A percentile compares a stretch with the other conserved stretches of the same genome.
phyloP scores from a whole-genome alignment of 2,797 vertebrate species.

The Erethizon dorsatum region DNA sequence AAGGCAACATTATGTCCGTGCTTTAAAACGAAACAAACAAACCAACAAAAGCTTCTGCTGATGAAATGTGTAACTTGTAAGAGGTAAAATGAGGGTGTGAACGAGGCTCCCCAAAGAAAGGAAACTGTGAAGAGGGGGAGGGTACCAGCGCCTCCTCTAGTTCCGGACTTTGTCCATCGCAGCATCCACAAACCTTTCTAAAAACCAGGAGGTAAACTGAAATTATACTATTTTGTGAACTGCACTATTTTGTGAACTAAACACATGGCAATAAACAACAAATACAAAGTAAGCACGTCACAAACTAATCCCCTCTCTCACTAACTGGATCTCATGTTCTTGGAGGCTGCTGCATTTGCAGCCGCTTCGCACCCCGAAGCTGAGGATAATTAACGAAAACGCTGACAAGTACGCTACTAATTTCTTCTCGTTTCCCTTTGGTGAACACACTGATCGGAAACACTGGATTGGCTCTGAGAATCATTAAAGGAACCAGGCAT shows the following conservation, averaged over 20 bases:
- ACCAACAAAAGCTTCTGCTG: not conserved
- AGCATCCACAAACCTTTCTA: not conserved
- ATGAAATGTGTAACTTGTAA: not conserved
- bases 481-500: slow-evolving; percentile 6
- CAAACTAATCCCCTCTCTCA: not conserved
- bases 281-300: not conserved
- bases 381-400: not conserved
- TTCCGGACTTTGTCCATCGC: accelerated
- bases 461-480: slow-evolving; percentile 49
- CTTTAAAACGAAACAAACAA: not conserved
- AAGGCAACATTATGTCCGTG: not conserved
- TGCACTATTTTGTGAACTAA: not conserved
- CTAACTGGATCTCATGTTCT: not conserved
- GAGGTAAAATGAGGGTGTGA: too few species aligned
- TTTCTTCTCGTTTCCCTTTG: slow-evolving; percentile 30
- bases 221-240: not conserved
- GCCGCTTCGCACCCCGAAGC: not conserved
- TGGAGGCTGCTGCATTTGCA: not conserved
- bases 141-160: accelerated
- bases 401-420: not conserved
- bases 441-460: slow-evolving; percentile 31
- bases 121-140: accelerated
- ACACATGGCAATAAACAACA: not conserved
- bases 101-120: accelerated
- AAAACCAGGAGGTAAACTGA: not conserved